Base-by-base conservation (phyloP, 2,888 invertebrate genomes). In the Petrolisthes manimaculis region DNA sequence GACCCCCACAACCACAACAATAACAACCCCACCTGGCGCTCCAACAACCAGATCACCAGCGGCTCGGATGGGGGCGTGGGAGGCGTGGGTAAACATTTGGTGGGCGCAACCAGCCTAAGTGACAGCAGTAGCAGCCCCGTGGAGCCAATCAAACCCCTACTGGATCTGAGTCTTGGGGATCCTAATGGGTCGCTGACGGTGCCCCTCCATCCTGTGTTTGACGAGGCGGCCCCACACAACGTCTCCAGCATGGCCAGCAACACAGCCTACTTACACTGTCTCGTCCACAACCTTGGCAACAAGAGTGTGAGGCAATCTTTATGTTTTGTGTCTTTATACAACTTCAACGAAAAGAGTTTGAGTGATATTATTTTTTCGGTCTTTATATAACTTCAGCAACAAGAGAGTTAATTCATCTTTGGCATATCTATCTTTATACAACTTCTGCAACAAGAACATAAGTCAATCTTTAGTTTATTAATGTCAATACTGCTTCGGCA, bases 261-360 rank as follows among this genome's bases (percentile, higher is more conserved):
- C 83, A 77, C 90, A 1, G 90, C 89, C 24, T 89, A 90, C 82
- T 88, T 90, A 5, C 90, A 90, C 84, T 90, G 90, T 67, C 86
- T 90, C 71, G 90, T 90, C 5, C 89, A 89, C 71, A 90, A 90
- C 82, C 86, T 90, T 0, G 89, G 83, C 55, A 89, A 89, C 86
- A 89, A 89, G 53, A 90, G 90, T 51, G 90, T 90, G 80, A 90
- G 90, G 89, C 18, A n/a, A 14, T 71, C 21, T n/a, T n/a, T 3
- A 61, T 18, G 61, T 12, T 61, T 18, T 61, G 12, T 61, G 61
- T 61, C 61, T 61, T 61, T 18, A 61, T 18, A 9, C 3, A 61
- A 61, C 37, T 37, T 37, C 37, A 37, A 37, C 37, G 37, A 37
- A 1, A 37, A 37, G 37, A 37, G 37, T 37, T 37, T 37, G 37